Base-by-base conservation (phyloP, 23 tunicate genomes). In the Aplidium turbinatum region DNA sequence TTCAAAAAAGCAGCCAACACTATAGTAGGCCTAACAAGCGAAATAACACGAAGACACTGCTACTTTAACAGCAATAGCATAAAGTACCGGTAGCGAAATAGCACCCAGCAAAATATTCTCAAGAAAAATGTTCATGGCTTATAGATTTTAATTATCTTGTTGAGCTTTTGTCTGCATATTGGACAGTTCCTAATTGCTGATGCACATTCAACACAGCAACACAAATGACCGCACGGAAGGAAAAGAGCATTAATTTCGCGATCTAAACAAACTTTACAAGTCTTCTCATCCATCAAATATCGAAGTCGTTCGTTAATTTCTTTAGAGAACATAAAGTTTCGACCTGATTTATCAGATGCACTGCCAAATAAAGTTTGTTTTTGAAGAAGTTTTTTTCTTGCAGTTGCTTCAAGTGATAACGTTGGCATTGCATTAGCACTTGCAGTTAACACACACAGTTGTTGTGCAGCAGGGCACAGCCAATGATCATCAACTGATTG, bases 231-330 rank as follows among this genome's bases (percentile, higher is more conserved):
- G 38, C 93, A 86, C 9, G 83, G 72, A 9, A 72, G 7, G 23
- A 86, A 73, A 2, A 78, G 29, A 47, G 77, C 66, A 67, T 78
- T 32, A 33, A 48, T 26, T 34, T 47, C 30, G 4, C 27, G 20
- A 47, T 86, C 93, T 5, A 86, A 52, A 42, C 93, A 86, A 31
- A 86, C 60, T 66, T 86, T 86, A 47, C 93, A 86, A 1, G 53
- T 61, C 27, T 27, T 24, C 39, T 78, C 84, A 39, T 78, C 79
- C 38, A 34, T 31, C 21, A 78, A 33, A 6, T 55, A 33, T 32
- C 28, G 58, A 7, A 55, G 19, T 27, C 31, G 1, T 38, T 31
- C 25, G 31, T 32, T 36, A 67, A 36, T 36, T 35, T 21, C 5
- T 18, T 7, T 36, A 18, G 22, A n/a, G 31, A 62, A 5, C 68